A percentile compares a stretch with the other conserved stretches of the same genome.
These are phyloP conservation scores for Sebastes oblongus DNA, from an alignment of 2,797 vertebrate species.

Conservation along the genomic window DNA sequence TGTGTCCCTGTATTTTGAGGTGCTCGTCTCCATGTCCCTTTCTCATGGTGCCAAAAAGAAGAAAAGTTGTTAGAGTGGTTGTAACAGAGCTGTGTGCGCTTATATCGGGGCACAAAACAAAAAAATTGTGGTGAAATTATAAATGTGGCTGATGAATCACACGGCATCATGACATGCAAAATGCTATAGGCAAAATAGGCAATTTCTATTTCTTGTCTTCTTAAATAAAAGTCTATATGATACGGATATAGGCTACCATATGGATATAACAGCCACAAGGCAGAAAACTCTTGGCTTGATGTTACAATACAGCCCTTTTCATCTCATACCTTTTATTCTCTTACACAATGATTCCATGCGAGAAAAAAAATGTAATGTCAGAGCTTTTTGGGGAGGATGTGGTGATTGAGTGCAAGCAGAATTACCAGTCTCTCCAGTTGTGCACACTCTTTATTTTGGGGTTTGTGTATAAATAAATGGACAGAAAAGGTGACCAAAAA, in stretches of 20 bases:
- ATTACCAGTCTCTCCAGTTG: background rate
- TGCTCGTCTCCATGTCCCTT: background rate
- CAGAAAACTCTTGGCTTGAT: background rate
- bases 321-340: too few relatives aligned
- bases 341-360: too few relatives aligned
- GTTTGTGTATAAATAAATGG: background rate
- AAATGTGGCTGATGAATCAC: too few relatives aligned
- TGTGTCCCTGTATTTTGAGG: background rate
- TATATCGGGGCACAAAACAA: too few relatives aligned
- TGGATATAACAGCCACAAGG: background rate
- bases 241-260: background rate
- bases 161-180: too few relatives aligned
- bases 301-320: background rate
- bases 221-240: background rate
- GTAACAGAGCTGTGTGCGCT: too few relatives aligned
- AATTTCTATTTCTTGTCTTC: background rate
- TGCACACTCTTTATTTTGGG: background rate
- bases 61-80: background rate
- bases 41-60: background rate
- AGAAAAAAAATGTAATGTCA: too few relatives aligned
- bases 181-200: background rate
- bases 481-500: background rate
- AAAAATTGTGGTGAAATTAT: too few relatives aligned
- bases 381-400: too few relatives aligned
- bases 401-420: too few relatives aligned